Conservation (phyloP, 2,113 vertebrate species). For the Onychorhynchus coronatus region DNA sequence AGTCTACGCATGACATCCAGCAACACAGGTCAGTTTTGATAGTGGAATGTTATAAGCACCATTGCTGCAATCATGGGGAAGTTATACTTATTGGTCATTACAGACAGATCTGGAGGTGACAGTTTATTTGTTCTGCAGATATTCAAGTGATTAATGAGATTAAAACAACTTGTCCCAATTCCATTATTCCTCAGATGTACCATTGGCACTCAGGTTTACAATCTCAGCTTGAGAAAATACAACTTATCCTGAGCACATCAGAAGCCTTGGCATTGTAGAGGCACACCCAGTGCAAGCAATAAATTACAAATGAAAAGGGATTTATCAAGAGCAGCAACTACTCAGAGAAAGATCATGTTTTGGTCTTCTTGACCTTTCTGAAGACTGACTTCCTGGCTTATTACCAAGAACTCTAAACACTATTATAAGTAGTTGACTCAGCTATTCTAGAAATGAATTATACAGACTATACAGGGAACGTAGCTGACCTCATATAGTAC, state of each 20-base stretch:
- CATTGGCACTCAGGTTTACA: background rate
- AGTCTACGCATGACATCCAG: background rate
- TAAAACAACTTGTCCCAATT: background rate
- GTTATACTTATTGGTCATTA: background rate
- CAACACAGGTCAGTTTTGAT: background rate
- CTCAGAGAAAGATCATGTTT: background rate
- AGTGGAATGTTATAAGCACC: background rate
- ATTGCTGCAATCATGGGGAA: background rate
- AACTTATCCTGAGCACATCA: background rate
- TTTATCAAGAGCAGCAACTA: slow-evolving; percentile 19
- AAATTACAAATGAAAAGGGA: slow-evolving; percentile 31
- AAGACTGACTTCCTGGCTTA: slow-evolving; percentile 26
- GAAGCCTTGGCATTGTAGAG: background rate
- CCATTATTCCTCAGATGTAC: background rate
- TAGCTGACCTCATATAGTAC: background rate
- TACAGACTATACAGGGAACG: slow-evolving; percentile 19
- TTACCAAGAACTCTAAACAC: slow-evolving; percentile 34
- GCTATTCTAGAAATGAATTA: slow-evolving; percentile 42
- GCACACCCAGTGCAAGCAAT: background rate
- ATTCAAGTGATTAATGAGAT: rapidly evolving
- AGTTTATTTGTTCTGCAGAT: background rate
- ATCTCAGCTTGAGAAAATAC: background rate
- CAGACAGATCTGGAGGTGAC: background rate
- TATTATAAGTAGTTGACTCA: slow-evolving; percentile 19
- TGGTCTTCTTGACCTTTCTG: slow-evolving; percentile 5